Evolutionary conservation across 2,888 invertebrate species (phyloP), one percentile per base, ranked within the genome.

Genomic region (Pseudococcus jackbeardsleyi): DNA sequence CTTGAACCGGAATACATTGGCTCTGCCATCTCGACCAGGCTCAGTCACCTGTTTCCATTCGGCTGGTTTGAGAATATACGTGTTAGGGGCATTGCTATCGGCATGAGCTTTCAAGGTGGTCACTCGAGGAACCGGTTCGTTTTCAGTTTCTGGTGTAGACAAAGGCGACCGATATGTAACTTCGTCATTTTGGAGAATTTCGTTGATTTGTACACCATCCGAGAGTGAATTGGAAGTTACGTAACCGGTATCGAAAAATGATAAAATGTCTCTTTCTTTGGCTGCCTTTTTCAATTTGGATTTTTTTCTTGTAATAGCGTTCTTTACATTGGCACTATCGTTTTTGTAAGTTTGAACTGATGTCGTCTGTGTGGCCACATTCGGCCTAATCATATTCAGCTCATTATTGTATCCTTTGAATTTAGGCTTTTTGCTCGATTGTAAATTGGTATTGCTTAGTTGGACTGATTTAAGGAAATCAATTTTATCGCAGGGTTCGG

Each of bases 221-320:
- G 39, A 46, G 42, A 42, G 8, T 4, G 79, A 39, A 15, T 39
- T 79, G n/a, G 79, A 42, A 2, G 79, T 79, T 11, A 79, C 79
- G 42, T 79, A 79, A 0, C 79, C 79, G 42, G 79, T 79, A 79
- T 79, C 79, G 79, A 79, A 79, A 46, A 79, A 79, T 1, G 79
- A 39, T 8, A 79, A 7, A n/a, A 79, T 46, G 46, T 79, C 79
- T 46, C 46, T 79, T 79, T 79, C 79, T 46, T 79, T 79, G n/a
- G 46, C 79, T 0, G 19, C 33, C 7, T n/a, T 79, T 46, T 79
- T 79, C 5, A 79, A 17, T 17, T 42, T 79, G 7, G 39, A 42
- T 46, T 79, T 79, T n/a, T 79, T 79, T 19, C 22, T 39, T n/a
- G n/a, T 9, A 11, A 79, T n/a, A 9, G 79, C 79, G 5, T 33